Evolutionary conservation across 2,888 invertebrate genomes (phyloP), one percentile per base, ranked within the genome.

Genomic region (Steromphala cineraria): DNA sequence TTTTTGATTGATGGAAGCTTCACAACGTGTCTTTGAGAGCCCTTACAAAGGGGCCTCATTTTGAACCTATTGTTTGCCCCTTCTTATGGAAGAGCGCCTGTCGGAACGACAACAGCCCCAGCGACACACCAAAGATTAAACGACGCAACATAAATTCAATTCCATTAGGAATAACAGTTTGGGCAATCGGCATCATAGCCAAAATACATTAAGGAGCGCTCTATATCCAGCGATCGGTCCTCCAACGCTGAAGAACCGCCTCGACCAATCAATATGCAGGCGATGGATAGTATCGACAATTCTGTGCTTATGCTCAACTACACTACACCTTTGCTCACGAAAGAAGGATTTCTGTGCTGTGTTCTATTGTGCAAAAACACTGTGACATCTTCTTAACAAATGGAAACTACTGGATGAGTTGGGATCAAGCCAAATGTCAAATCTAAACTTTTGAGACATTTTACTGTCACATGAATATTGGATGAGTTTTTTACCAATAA

Each of bases 41-140:
- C 40, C 71, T 71, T 31, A 19, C 71, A 71, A 71, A 71, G 36
- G 36, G 19, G 36, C 31, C 71, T 71, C 71, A 71, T 71, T 71
- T 71, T 71, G 40, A 31, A 71, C 8, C 36, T 40, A 71, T 71
- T 71, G 71, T 71, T 71, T 71, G 71, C 36, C 40, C 40, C 71
- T 71, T 71, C 71, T 40, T 71, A 31, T 17, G 19, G 71, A 31
- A 36, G 36, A 40, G 71, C 17, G 71, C 56, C 71, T 71, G 71
- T 71, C 71, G 31, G 40, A 40, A 36, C 36, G 19, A 71, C 71
- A 71, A 31, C 71, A 71, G 71, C 40, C 31, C 31, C 40, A 71
- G 71, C 71, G 71, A 71, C 71, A 71, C 71, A 71, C 71, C 71
- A 71, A 71, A 71, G 71, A 71, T 71, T 71, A 71, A 71, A 71